Evolutionary conservation across 2,888 invertebrate genomes (phyloP), one percentile per base, ranked within the genome.

Genomic region (Oscheius sp.): DNA sequence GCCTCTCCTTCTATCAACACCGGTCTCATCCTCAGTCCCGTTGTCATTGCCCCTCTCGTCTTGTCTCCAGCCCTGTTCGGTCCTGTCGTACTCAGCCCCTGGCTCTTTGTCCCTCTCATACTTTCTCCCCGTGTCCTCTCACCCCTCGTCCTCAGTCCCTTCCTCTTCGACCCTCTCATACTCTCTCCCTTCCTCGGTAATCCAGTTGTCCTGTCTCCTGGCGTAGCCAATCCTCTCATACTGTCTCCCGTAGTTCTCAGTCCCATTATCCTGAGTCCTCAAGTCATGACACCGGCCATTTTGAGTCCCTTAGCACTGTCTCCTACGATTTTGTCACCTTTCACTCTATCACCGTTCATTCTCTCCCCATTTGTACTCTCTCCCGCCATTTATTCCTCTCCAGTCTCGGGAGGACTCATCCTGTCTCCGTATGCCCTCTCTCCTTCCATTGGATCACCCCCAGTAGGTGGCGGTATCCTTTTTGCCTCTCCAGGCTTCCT

Each of bases 241-340:
- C 73, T 83, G 2, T 75, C 80, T 9, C 82, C 82, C 5, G 72
- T 80, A 48, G 35, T 79, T 5, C 70, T 82, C 9, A 59, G 66
- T 11, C 81, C 82, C 3, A 79, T 82, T 63, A 77, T 82, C 9
- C 70, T 83, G 2, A 84, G 84, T 2, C 85, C 85, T 2, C 78
- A 83, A 60, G 65, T 65, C 7, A 29, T 71, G 60, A 50, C 50
- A 58, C 71, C 71, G 3, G 29, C 48, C 11, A 71, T 71, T 32
- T 57, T 71, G 13, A 48, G 48, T 29, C 71, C 71, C 2, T 57
- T 76, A 35, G 83, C 82, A 5, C 78, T 80, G 66, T 81, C 82
- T 5, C 85, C 86, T 1, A 60, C 85, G 13, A 80, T 87, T 21
- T 60, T 86, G 1, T 81, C 79, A 2, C 86, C 86, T 1, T 81